These are phyloP conservation scores for Caerostris darwini DNA, from an alignment of 1,140 invertebrate genomes.

Conservation along the genomic window DNA sequence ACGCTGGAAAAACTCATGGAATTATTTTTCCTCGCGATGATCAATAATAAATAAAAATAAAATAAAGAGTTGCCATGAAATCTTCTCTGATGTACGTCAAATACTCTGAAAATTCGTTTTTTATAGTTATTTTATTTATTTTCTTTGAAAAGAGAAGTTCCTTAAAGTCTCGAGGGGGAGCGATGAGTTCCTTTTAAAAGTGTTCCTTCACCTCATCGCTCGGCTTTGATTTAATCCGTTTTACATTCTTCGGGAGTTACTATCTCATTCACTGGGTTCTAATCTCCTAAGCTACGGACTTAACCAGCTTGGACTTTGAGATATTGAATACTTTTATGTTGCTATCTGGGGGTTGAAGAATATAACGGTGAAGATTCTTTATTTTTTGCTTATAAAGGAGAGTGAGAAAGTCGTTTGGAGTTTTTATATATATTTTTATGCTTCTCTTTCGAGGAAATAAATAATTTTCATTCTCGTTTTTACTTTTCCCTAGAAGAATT, in stretches of 20 bases:
- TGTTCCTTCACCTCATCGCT: constrained; percentile 60
- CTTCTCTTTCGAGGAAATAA: neutral
- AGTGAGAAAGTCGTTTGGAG: neutral
- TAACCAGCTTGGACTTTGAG: constrained; percentile 53
- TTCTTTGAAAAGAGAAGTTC: neutral
- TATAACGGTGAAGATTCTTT: constrained; percentile 25
- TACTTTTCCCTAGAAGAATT: neutral
- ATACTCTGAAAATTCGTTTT: constrained; percentile 40
- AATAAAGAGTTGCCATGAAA: neutral
- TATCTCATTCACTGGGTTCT: constrained; percentile 53
- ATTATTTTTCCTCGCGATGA: constrained; percentile 43
- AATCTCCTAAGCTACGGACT: constrained; percentile 63
- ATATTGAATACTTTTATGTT: constrained; percentile 38
- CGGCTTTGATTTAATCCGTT: constrained; percentile 64
- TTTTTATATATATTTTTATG: neutral
- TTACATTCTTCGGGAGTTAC: constrained; percentile 67
- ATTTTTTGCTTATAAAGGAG: too few species aligned
- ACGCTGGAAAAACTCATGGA: neutral
- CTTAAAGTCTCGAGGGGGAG: constrained; percentile 7
- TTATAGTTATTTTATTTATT: too few species aligned
- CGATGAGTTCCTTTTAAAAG: constrained; percentile 62
- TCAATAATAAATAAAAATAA: constrained; percentile 48
- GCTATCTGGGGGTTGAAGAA: constrained; percentile 11
- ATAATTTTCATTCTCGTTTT: constrained; percentile 1
- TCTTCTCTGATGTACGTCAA: constrained; percentile 17